These are phyloP conservation scores for Poecilia picta DNA, from an alignment of 2,797 vertebrate genomes.

Conservation along the genomic window DNA sequence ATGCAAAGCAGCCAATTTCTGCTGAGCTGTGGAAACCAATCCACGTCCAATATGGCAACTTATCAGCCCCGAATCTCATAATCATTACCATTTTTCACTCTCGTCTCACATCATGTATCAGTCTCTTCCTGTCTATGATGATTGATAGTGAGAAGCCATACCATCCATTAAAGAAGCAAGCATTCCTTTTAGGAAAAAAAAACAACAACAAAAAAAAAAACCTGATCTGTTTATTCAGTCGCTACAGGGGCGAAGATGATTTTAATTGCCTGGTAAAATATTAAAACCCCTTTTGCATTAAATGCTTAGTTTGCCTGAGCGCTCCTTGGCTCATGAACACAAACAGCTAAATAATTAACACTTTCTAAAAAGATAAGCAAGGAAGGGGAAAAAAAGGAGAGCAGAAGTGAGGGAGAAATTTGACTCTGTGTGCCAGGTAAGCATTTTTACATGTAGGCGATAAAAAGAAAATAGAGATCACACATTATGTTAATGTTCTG, in stretches of 20 bases:
- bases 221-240: conserved; percentile 52
- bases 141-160: conserved; percentile 61
- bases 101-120: conserved; percentile 53
- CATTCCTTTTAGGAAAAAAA: conserved; percentile 45
- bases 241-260: conserved; percentile 19
- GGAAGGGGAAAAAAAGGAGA: conserved; percentile 23
- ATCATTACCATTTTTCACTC: conserved; percentile 63
- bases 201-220: neutral
- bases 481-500: conserved; percentile 78
- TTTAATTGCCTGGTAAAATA: conserved; percentile 64
- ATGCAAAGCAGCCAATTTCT: conserved; percentile 47
- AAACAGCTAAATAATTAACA: conserved; percentile 78
- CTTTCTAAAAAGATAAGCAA: conserved; percentile 67
- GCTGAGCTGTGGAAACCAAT: conserved; percentile 58
- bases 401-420: conserved; percentile 35
- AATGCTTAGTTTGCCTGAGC: conserved; percentile 49
- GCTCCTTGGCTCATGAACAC: conserved; percentile 57
- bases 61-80: conserved; percentile 60
- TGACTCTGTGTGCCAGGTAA: conserved; percentile 71
- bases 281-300: conserved; percentile 50
- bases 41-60: conserved; percentile 46
- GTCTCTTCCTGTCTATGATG: conserved; percentile 54
- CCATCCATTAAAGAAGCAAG: conserved; percentile 31
- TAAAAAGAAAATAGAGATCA: conserved; percentile 68
- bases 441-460: conserved; percentile 69